Evolutionary conservation across 2,888 invertebrate genomes (phyloP).

Genomic region (Drosophila mettleri): DNA sequence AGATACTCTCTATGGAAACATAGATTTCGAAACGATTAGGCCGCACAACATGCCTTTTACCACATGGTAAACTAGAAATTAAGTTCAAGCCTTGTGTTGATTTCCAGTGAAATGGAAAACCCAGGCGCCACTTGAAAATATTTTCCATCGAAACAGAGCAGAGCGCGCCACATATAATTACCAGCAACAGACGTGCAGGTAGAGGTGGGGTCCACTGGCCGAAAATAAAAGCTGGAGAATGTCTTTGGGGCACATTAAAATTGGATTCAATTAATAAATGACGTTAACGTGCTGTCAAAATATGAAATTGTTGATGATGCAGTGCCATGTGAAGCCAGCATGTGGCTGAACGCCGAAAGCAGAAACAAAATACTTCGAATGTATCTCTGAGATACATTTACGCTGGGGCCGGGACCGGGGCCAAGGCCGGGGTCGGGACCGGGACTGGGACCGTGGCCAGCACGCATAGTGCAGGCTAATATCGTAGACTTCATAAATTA

Average conservation of each 20-base stretch:
- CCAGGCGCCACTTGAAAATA: constrained; percentile 54
- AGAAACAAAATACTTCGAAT: background rate
- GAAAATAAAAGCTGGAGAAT: constrained; percentile 38
- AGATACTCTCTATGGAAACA: constrained; percentile 49
- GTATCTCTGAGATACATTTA: constrained; percentile 48
- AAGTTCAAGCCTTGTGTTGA: constrained; percentile 50
- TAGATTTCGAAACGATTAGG: constrained; percentile 56
- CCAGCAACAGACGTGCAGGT: constrained; percentile 15
- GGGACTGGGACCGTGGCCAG: constrained; percentile 9
- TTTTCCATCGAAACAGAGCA: constrained; percentile 61
- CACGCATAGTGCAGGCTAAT: constrained; percentile 69
- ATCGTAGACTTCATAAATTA: constrained; percentile 78
- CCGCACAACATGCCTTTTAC: constrained; percentile 59
- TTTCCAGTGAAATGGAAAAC: constrained; percentile 75
- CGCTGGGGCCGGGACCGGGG: constrained; percentile 2
- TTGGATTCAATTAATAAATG: constrained; percentile 81
- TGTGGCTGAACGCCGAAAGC: constrained; percentile 47
- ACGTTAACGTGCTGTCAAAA: constrained; percentile 82
- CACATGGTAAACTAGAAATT: constrained; percentile 37
- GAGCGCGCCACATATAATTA: constrained; percentile 66
- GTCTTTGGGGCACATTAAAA: constrained; percentile 57
- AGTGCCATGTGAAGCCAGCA: constrained; percentile 62
- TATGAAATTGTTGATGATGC: constrained; percentile 74
- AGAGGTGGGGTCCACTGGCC: constrained; percentile 5
- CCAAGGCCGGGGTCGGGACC: background rate